phyloP scores from a whole-genome alignment of 2,888 invertebrate species.

The Drosophila lacicola region DNA sequence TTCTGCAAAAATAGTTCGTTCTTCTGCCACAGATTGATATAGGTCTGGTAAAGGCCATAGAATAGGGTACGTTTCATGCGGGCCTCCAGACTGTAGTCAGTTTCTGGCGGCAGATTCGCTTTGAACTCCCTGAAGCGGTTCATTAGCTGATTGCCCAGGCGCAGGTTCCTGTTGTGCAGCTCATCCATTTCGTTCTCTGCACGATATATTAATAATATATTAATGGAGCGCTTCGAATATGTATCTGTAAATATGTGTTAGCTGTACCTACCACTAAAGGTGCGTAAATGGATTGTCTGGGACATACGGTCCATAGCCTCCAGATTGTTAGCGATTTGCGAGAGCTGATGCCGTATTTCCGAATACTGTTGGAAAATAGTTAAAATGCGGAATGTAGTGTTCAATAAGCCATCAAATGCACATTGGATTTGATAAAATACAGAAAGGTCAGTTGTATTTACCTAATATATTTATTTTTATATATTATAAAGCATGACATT shows the following conservation, averaged over 20 bases:
- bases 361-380: constrained; percentile 72
- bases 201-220: background rate
- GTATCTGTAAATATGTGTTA: background rate
- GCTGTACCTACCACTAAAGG: constrained; percentile 80
- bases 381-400: background rate
- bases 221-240: background rate
- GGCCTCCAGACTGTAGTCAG: constrained; percentile 83
- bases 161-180: constrained; percentile 82
- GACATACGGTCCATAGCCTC: constrained; percentile 84
- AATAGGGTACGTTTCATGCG: constrained; percentile 84
- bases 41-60: constrained; percentile 84
- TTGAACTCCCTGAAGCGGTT: constrained; percentile 83
- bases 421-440: too few relatives aligned
- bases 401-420: too few relatives aligned
- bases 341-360: constrained; percentile 81
- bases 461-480: too few relatives aligned
- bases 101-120: constrained; percentile 74
- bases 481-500: too few relatives aligned
- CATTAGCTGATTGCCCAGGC: constrained; percentile 83
- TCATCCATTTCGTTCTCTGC: constrained; percentile 83
- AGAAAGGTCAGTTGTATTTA: too few relatives aligned
- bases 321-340: constrained; percentile 81
- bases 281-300: constrained; percentile 82
- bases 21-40: constrained; percentile 83
- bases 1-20: constrained; percentile 83